Conservation (phyloP, 2,113 vertebrate genomes). For the Syngnathoides biaculeatus region DNA sequence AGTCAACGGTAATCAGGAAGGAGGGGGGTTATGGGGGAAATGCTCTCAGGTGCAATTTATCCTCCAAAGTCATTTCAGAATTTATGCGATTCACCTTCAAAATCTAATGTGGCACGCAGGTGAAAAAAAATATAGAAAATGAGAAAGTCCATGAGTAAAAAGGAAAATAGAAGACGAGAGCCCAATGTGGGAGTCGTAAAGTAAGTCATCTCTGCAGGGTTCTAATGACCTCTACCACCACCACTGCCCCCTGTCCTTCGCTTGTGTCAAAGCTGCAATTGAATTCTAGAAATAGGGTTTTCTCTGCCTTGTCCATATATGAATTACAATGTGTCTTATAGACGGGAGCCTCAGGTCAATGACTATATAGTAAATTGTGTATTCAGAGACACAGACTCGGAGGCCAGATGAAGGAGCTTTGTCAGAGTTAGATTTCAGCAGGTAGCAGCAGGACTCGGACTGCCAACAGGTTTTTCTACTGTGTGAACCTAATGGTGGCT, state of each 20-base stretch:
- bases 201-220: constrained; percentile 57
- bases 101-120: constrained; percentile 73
- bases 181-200: constrained; percentile 61
- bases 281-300: constrained; percentile 39
- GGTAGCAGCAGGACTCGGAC: constrained; percentile 59
- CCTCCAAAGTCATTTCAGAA: constrained; percentile 70
- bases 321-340: constrained; percentile 56
- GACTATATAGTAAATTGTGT: constrained; percentile 65
- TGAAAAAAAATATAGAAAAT: constrained; percentile 55
- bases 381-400: constrained; percentile 58
- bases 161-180: constrained; percentile 37
- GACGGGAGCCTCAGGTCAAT: constrained; percentile 62
- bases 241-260: constrained; percentile 46
- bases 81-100: constrained; percentile 78
- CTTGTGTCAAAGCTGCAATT: constrained; percentile 54
- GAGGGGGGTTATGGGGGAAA: constrained; percentile 10
- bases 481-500: constrained; percentile 66
- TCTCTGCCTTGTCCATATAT: constrained; percentile 40
- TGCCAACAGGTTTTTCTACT: constrained; percentile 69
- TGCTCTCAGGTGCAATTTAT: constrained; percentile 64
- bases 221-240: constrained; percentile 55
- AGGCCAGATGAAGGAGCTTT: constrained; percentile 68
- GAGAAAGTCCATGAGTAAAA: constrained; percentile 49
- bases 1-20: constrained; percentile 51
- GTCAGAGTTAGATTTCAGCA: constrained; percentile 67